phyloP scores from a whole-genome alignment of 2,888 invertebrate species.

The Tetragnatha montana region DNA sequence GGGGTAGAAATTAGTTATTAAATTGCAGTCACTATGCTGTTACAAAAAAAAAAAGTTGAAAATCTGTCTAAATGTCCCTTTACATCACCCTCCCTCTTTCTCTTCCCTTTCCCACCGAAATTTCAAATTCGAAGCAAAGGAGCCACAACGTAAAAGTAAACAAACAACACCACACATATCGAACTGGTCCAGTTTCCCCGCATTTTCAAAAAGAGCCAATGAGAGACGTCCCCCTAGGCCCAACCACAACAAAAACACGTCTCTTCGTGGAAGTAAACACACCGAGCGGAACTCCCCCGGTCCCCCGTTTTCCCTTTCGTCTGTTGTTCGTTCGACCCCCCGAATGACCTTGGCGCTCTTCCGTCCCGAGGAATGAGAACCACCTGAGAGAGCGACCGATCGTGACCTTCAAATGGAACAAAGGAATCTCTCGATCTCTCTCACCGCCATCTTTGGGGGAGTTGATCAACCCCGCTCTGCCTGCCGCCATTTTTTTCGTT shows the following conservation, averaged over 20 bases:
- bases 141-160: no score
- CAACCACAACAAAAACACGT: background rate
- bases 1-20: no score
- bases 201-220: background rate
- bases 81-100: no score
- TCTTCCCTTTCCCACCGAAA: no score
- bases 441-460: background rate
- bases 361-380: constrained; percentile 33
- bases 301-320: constrained; percentile 13
- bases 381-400: constrained; percentile 24
- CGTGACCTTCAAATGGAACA: constrained; percentile 48
- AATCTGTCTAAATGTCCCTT: no score
- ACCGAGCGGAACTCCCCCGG: background rate
- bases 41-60: no score
- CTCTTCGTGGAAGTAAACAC: background rate
- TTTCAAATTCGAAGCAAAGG: no score
- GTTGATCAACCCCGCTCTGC: constrained; percentile 26
- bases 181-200: no score
- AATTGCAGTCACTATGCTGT: no score
- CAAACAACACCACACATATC: no score
- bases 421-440: constrained; percentile 7
- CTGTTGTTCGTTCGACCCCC: background rate
- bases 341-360: background rate
- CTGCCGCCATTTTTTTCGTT: background rate
- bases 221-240: background rate